phyloP scores from a whole-genome alignment of 2,113 vertebrate species.

The Peromyscus californicus region DNA sequence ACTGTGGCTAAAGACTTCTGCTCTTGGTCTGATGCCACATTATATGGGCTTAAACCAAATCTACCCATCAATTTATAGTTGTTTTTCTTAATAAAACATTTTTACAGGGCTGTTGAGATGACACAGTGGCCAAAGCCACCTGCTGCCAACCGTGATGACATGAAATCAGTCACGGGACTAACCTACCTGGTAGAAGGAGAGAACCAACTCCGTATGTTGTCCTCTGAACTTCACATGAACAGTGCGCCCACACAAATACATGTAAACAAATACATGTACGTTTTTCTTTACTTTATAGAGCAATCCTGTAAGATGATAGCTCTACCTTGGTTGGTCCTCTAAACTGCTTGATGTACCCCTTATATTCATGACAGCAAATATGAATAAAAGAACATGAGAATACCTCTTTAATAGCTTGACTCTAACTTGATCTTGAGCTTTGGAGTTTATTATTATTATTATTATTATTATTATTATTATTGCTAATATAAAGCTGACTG shows the following conservation, averaged over 20 bases:
- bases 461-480: not conserved
- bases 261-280: not conserved
- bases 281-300: slow-evolving; percentile 21
- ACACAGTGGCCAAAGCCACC: too few species aligned
- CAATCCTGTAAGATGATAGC: not conserved
- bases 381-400: not conserved
- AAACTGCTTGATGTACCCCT: not conserved
- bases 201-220: not conserved
- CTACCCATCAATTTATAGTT: not conserved
- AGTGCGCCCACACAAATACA: not conserved
- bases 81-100: not conserved
- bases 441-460: not conserved
- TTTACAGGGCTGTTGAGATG: not conserved
- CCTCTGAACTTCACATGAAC: not conserved
- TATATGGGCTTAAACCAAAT: not conserved
- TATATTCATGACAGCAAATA: not conserved
- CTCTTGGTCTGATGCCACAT: not conserved
- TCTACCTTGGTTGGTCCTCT: not conserved
- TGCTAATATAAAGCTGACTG: not conserved
- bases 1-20: not conserved
- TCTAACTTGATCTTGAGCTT: not conserved
- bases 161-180: not conserved
- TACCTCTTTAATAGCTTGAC: not conserved
- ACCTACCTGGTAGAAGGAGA: not conserved
- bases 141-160: not conserved